Percentiles rank a stretch among this genome's conserved stretches.
Conservation (phyloP, 2,888 invertebrate genomes). For the Lysandra coridon region DNA sequence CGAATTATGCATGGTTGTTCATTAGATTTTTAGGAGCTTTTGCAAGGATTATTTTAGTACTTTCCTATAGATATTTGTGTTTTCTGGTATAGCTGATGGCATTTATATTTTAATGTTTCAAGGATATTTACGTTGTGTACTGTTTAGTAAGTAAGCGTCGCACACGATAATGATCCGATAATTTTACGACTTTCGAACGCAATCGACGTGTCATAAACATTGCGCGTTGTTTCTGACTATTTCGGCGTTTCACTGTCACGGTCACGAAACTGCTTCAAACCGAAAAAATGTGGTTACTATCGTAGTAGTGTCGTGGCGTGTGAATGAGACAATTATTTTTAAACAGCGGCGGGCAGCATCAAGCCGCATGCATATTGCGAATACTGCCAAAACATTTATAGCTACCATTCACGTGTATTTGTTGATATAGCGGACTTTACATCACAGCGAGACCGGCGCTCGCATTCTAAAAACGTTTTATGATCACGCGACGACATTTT, state of each 20-base stretch:
- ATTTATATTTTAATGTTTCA: not conserved
- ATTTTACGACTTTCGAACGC: constrained; percentile 5
- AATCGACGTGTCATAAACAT: constrained; percentile 10
- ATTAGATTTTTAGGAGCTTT: too few relatives aligned
- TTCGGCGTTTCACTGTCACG: constrained; percentile 64
- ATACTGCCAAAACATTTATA: constrained; percentile 64
- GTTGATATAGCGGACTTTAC: constrained; percentile 39
- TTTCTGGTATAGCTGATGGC: not conserved
- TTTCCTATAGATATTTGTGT: not conserved
- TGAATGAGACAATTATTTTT: constrained; percentile 79
- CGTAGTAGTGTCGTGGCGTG: constrained; percentile 65
- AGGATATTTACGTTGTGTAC: not conserved
- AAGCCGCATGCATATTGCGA: constrained; percentile 48
- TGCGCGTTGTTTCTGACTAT: constrained; percentile 35
- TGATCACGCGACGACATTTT: constrained; percentile 23
- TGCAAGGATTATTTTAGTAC: too few relatives aligned
- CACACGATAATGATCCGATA: not conserved
- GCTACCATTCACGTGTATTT: constrained; percentile 46
- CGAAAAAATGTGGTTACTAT: constrained; percentile 75
- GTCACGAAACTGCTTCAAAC: constrained; percentile 65
- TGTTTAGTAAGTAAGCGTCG: not conserved
- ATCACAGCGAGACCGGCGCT: not conserved
- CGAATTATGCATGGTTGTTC: not conserved
- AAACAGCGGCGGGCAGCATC: constrained; percentile 57
- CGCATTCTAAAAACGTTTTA: not conserved